Base-by-base conservation (phyloP, 2,113 vertebrate species). In the Vireo altiloquus region DNA sequence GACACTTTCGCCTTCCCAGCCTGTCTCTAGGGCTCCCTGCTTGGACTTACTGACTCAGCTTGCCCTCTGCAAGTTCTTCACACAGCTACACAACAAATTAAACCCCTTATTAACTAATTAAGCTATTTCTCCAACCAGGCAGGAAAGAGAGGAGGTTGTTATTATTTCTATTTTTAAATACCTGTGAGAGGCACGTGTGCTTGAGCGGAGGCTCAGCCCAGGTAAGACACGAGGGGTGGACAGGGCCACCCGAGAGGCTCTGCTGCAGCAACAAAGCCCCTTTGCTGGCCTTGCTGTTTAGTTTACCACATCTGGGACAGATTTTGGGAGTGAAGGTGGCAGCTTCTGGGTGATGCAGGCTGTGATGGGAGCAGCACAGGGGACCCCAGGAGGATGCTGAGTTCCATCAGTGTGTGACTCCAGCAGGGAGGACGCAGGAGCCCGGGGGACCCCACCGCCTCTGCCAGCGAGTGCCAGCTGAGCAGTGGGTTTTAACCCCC, bases 111-210 rank as follows among this genome's bases (percentile, higher is more conserved):
- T 94, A 95, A 79, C 65, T 76, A 92, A 94, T 95, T 92, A 95
- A 89, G 77, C 80, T 87, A 79, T 95, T 96, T 95, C 53, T 95
- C 74, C 83, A 95, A 49, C 83, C 60, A 94, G 81, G 53, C 92
- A 92, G 91, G 77, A 75, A 83, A 88, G 74, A 65, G 56, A 81
- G 35, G 63, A 84, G 60, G 72, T 84, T 68, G 72, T 89, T 95
- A 59, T 91, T 95, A 68, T 89, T 94, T 81, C 95, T 96, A 79
- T 91, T 94, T 97, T 95, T 92, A 91, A 92, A 87, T 75, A 53
- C 57, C 61, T 68, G 25, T 44, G 72, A 60, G 49, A 78, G 52
- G 37, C 53, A 68, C 56, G 37, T 0, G 9, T 75, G n/a, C 72
- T 46, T 28, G 80, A 65, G 44, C 0, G 0, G 44, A 33, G 23